Conservation (phyloP, 1,140 invertebrate genomes). For the Hyles euphorbiae region DNA sequence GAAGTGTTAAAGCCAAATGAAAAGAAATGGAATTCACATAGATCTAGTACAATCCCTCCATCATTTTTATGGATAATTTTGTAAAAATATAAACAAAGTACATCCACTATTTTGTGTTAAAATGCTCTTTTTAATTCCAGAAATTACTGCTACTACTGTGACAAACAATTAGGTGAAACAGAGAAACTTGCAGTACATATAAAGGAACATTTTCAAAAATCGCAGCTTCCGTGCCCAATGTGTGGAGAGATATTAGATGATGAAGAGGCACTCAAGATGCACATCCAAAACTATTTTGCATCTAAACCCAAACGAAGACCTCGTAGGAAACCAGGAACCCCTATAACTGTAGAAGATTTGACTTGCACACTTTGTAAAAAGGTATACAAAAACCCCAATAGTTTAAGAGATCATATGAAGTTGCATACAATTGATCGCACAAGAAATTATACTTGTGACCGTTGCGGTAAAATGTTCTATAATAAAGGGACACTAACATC, state of each 20-base stretch:
- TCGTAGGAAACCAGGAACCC: conserved; percentile 31
- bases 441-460: conserved; percentile 54
- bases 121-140: conserved; percentile 10
- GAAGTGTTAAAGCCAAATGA: too few relatives aligned
- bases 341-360: conserved; percentile 37
- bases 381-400: conserved; percentile 52
- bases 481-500: conserved; percentile 47
- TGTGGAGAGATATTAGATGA: conserved; percentile 25
- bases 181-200: conserved; percentile 11
- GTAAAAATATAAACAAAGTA: too few relatives aligned
- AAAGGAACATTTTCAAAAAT: conserved; percentile 16
- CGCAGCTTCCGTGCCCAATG: conserved; percentile 14
- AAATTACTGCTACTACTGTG: conserved; percentile 18
- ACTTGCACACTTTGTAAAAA: conserved; percentile 52
- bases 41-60: too few relatives aligned
- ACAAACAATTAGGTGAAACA: conserved; percentile 4
- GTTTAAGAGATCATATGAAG: conserved; percentile 43
- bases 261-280: conserved; percentile 18
- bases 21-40: too few relatives aligned
- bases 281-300: conserved; percentile 18
- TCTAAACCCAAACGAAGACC: conserved; percentile 29
- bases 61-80: too few relatives aligned
- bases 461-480: conserved; percentile 56
- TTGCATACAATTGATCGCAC: conserved; percentile 46
- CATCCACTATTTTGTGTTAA: not conserved